Conservation (phyloP, 2,113 vertebrate species). For the Gopherus flavomarginatus region DNA sequence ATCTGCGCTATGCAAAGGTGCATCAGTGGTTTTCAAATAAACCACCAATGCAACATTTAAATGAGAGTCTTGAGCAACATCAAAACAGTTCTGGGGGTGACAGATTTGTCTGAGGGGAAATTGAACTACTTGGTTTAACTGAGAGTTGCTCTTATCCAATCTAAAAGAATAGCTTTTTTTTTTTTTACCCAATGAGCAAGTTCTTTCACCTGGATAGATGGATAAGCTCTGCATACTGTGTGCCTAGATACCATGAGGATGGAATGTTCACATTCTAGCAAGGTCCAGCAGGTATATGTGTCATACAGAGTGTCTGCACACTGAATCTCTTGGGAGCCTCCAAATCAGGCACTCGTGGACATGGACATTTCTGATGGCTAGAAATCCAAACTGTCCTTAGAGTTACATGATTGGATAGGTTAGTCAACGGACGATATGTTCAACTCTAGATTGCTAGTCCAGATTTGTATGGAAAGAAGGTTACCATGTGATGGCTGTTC, state of each 20-base stretch:
- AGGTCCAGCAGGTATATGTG: neutral
- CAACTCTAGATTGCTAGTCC: neutral
- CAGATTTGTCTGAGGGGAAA: neutral
- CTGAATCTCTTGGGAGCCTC: fast-evolving
- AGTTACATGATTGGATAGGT: neutral
- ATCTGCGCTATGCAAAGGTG: neutral
- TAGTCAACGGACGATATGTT: neutral
- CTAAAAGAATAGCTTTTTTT: neutral
- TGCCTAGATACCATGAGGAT: neutral
- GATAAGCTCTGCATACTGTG: neutral
- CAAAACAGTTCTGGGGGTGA: neutral
- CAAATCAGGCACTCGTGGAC: neutral
- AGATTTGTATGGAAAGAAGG: neutral
- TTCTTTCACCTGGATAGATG: neutral
- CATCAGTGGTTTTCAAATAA: slow-evolving; percentile 20
- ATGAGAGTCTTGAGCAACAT: neutral
- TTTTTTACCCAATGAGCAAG: neutral
- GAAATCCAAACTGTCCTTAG: neutral
- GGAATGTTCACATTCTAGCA: neutral
- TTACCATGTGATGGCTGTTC: fast-evolving
- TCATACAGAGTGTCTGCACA: neutral
- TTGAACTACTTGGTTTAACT: neutral
- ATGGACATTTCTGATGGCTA: neutral
- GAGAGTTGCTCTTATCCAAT: neutral
- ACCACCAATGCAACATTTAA: neutral